Evolutionary conservation across 2,113 vertebrate genomes (phyloP).

Genomic region (Sinocyclocheilus anshuiensis): DNA sequence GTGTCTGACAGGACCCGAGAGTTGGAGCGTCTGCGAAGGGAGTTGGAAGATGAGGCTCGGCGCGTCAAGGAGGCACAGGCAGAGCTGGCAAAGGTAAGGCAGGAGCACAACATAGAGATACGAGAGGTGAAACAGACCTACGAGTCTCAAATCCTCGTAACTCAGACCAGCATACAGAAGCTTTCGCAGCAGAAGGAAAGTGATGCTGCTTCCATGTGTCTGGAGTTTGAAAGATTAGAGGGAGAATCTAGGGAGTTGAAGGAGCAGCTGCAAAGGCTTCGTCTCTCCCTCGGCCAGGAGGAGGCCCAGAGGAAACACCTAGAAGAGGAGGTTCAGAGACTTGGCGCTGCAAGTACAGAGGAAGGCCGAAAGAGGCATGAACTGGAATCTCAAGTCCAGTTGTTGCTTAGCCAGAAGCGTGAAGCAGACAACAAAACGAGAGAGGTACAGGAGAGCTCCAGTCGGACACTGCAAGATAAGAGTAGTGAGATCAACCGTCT

Average conservation of each 20-base stretch:
- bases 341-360: conserved; percentile 78
- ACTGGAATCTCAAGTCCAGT: conserved; percentile 82
- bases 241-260: conserved; percentile 82
- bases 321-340: conserved; percentile 81
- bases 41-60: conserved; percentile 84
- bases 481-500: conserved; percentile 82
- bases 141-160: conserved; percentile 89
- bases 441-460: conserved; percentile 80
- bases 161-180: conserved; percentile 85
- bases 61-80: conserved; percentile 84
- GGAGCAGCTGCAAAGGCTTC: conserved; percentile 84
- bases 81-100: conserved; percentile 94
- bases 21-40: conserved; percentile 82
- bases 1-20: conserved; percentile 86
- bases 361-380: conserved; percentile 83
- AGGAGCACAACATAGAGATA: conserved; percentile 85
- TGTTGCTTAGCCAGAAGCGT: conserved; percentile 77
- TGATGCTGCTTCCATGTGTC: conserved; percentile 78
- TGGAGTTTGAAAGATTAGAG: conserved; percentile 80
- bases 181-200: conserved; percentile 84
- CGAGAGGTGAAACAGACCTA: conserved; percentile 89
- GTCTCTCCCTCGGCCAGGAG: conserved; percentile 75
- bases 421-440: conserved; percentile 73
- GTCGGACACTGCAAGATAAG: conserved; percentile 84
- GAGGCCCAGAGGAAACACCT: conserved; percentile 79